Conservation (phyloP, 2,797 vertebrate species). For the Delichon dasypus region DNA sequence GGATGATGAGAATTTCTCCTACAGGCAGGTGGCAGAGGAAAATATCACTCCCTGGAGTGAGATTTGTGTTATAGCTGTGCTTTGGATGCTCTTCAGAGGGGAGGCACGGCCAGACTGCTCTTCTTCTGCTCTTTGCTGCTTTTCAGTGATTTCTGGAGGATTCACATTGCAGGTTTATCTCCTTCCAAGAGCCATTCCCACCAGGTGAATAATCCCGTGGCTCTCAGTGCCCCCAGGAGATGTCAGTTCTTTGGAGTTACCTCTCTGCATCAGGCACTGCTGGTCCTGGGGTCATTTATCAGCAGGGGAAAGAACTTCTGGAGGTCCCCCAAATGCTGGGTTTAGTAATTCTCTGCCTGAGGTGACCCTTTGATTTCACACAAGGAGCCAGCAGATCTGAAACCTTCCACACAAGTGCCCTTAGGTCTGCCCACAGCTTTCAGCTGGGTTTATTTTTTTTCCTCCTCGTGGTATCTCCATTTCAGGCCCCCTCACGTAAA, state of each 20-base stretch:
- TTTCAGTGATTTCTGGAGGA: not conserved
- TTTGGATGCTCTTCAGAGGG: not conserved
- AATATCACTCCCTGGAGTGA: not conserved
- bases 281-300: not conserved
- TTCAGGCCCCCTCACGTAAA: slow-evolving; percentile 41
- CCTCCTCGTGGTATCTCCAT: not conserved
- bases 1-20: not conserved
- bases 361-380: not conserved
- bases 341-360: not conserved
- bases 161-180: not conserved
- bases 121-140: not conserved
- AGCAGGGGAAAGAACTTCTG: not conserved
- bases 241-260: not conserved
- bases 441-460: not conserved
- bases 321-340: not conserved
- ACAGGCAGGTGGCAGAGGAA: not conserved
- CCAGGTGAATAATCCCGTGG: too few species aligned
- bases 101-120: not conserved
- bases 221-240: not conserved
- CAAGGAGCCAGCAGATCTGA: not conserved
- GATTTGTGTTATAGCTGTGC: accelerated
- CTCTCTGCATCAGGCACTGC: not conserved
- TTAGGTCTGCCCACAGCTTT: not conserved
- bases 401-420: not conserved
- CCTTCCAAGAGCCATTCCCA: not conserved